Conservation (phyloP, 2,888 invertebrate species). For the Eupithecia subfuscata region DNA sequence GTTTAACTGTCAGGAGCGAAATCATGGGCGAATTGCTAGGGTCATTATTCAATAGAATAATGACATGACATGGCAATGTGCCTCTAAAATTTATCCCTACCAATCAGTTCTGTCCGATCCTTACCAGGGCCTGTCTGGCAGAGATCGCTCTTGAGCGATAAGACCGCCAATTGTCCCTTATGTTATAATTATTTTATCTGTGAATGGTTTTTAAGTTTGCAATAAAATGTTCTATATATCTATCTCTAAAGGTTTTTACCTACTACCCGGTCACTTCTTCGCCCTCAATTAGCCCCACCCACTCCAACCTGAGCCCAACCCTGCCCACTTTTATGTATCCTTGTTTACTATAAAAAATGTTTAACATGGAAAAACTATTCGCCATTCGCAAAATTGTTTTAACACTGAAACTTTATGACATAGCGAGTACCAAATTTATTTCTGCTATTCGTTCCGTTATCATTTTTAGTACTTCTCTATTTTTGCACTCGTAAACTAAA, state of each 20-base stretch:
- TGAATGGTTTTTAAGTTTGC: no score
- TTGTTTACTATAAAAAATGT: conserved; percentile 38
- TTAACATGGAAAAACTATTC: conserved; percentile 42
- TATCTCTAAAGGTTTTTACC: no score
- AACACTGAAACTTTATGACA: conserved; percentile 19
- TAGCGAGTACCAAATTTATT: conserved; percentile 15
- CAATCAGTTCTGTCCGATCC: neutral
- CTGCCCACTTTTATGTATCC: conserved; percentile 38
- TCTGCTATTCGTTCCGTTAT: neutral
- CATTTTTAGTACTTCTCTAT: neutral
- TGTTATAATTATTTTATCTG: no score
- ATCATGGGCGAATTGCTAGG: no score
- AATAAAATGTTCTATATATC: no score
- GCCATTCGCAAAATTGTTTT: conserved; percentile 29
- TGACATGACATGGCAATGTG: no score
- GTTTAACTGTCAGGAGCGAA: no score
- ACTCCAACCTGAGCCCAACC: conserved; percentile 13
- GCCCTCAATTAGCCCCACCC: neutral
- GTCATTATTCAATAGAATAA: neutral
- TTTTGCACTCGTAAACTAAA: neutral
- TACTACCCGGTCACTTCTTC: neutral
- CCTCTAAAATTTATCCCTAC: no score
- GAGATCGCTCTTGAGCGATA: no score
- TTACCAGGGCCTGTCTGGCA: no score
- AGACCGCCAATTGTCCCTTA: no score